Evolutionary conservation across 2,888 invertebrate genomes (phyloP).

Genomic region (Hydraecia micacea): DNA sequence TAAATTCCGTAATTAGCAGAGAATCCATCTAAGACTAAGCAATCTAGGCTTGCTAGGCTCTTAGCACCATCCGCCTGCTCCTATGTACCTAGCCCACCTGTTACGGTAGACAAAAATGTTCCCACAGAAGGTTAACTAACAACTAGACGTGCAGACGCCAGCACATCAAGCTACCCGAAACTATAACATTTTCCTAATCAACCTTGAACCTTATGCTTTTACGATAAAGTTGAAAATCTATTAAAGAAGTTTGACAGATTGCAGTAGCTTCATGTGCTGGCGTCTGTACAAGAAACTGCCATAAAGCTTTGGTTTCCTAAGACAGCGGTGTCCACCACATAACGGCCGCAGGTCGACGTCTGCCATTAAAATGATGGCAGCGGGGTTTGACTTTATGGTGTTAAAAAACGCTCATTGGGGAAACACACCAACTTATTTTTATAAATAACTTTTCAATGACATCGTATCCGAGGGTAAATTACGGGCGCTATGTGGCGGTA

Average conservation of each 20-base stretch:
- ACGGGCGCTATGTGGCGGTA: not conserved
- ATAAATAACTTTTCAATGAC: not conserved
- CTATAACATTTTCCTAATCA: too few species aligned
- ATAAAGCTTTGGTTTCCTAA: too few species aligned
- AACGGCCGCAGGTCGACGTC: not conserved
- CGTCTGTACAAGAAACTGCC: too few species aligned
- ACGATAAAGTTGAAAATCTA: too few species aligned
- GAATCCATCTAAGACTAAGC: slow-evolving; percentile 27
- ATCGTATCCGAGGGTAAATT: not conserved
- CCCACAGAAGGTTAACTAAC: slow-evolving; percentile 29
- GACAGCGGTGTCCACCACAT: not conserved
- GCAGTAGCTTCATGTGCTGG: too few species aligned
- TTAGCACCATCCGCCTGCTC: slow-evolving; percentile 49
- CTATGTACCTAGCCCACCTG: slow-evolving; percentile 29
- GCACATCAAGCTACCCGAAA: too few species aligned
- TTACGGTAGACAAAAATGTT: not conserved
- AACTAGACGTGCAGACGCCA: not conserved
- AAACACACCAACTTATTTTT: not conserved
- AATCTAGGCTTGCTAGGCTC: slow-evolving; percentile 47
- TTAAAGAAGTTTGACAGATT: too few species aligned
- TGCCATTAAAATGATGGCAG: not conserved
- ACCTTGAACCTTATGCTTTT: too few species aligned
- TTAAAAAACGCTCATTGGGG: not conserved
- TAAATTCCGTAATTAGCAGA: slow-evolving; percentile 51
- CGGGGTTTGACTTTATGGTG: not conserved